Conservation (phyloP, 2,888 invertebrate genomes). For the Aphrophora alni region DNA sequence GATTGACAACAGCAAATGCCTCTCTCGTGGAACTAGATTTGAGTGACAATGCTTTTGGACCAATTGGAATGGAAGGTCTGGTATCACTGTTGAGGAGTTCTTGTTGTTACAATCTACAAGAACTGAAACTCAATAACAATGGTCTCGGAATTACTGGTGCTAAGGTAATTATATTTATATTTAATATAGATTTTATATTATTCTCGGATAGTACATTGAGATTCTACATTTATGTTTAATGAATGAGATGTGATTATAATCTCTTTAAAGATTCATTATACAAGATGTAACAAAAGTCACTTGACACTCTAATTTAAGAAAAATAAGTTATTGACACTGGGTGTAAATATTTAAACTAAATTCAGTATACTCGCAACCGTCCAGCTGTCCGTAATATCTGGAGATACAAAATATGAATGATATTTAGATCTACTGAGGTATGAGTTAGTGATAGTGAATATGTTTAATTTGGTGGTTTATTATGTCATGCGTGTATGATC, state of each 20-base stretch:
- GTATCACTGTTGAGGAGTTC: conserved; percentile 81
- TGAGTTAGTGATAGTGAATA: too few species aligned
- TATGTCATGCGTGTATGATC: too few species aligned
- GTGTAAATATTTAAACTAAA: too few species aligned
- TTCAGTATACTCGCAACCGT: too few species aligned
- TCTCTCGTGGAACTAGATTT: conserved; percentile 85
- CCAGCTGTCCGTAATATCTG: too few species aligned
- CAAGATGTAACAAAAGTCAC: too few species aligned
- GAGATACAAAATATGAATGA: too few species aligned
- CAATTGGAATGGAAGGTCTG: conserved; percentile 90
- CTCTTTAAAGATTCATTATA: neutral
- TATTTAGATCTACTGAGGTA: too few species aligned
- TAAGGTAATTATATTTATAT: conserved; percentile 59
- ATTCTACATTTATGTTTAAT: neutral
- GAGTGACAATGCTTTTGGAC: conserved; percentile 97
- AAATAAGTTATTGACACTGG: too few species aligned
- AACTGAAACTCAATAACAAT: conserved; percentile 90
- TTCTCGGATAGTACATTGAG: neutral
- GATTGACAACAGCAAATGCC: conserved; percentile 81
- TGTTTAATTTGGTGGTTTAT: too few species aligned
- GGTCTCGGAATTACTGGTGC: conserved; percentile 93
- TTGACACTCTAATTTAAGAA: too few species aligned
- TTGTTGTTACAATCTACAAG: conserved; percentile 82
- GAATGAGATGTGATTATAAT: neutral
- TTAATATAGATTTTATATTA: neutral